Conservation (phyloP, 2,888 invertebrate genomes). For the Xestia rhomboidea region DNA sequence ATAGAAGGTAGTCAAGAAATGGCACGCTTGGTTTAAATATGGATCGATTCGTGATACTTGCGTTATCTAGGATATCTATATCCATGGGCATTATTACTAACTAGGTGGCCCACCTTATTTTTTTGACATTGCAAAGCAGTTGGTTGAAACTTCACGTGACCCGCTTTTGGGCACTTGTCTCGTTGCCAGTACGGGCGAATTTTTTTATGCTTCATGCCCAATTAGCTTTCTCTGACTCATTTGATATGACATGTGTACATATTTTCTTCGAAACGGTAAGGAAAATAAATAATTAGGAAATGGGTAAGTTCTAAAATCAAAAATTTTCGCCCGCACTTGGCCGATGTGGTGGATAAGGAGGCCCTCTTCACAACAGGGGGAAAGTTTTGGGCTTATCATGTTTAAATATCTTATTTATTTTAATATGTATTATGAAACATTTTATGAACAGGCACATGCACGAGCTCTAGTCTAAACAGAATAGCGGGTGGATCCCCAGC, state of each 20-base stretch:
- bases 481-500: slow-evolving; percentile 1
- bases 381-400: neutral
- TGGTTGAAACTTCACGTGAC: neutral
- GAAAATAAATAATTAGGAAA: too few species aligned
- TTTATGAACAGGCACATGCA: slow-evolving; percentile 18
- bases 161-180: too few species aligned
- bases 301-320: neutral
- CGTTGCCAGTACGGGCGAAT: too few species aligned
- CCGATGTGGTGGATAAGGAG: neutral
- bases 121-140: neutral
- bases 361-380: neutral
- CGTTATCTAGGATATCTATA: too few species aligned
- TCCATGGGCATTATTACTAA: neutral
- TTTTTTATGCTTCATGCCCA: too few species aligned
- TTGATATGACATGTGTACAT: neutral
- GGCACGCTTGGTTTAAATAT: too few species aligned
- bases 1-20: too few species aligned
- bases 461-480: slow-evolving; percentile 14
- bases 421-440: slow-evolving; percentile 6
- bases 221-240: neutral
- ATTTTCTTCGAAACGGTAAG: neutral
- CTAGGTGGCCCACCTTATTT: neutral
- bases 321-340: neutral
- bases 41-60: too few species aligned
- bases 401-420: neutral